Base-by-base conservation (phyloP, 2,113 vertebrate genomes). In the Pangasianodon hypophthalmus region DNA sequence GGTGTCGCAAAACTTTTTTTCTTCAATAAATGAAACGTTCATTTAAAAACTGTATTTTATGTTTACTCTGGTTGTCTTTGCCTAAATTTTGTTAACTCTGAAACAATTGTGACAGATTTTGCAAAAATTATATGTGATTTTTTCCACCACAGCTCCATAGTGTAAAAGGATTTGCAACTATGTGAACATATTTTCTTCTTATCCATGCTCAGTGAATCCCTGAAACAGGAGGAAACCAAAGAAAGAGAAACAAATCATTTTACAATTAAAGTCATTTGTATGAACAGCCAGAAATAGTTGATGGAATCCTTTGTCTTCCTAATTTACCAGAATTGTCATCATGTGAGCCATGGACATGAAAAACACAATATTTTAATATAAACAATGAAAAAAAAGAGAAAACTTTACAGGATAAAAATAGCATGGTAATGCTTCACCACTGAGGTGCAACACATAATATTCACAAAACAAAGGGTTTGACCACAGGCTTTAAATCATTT, bases 281-380 rank as follows among this genome's bases (percentile, higher is more conserved):
- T 90, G 56, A 37, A 69, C 88, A 84, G 84, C 87, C 90, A 89
- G 91, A 90, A 90, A 88, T 83, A 90, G 87, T 52, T 71, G 60
- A 93, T 88, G 58, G 64, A 86, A 88, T 87, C 60, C 69, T 52
- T 89, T 88, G 87, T 88, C 82, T 89, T 91, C 77, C 88, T 91
- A 84, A 90, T 88, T 92, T 91, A 89, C 32, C 87, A 88, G 86
- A 92, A 89, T 90, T 89, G 87, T 11, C 62, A 90, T 91, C 88
- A 87, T 86, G 75, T 86, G 87, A 92, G 88, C 67, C 85, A 86
- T 91, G 85, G 79, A 75, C 87, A 56, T 93, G 85, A 54, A 91
- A 91, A 88, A 90, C 89, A 85, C 75, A 88, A 92, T 88, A 90
- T 91, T 69, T 89, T 91, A 86, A 93, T 90, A 84, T 62, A 81